Conservation (phyloP, 2,113 vertebrate species). For the Hyperopisus bebe region DNA sequence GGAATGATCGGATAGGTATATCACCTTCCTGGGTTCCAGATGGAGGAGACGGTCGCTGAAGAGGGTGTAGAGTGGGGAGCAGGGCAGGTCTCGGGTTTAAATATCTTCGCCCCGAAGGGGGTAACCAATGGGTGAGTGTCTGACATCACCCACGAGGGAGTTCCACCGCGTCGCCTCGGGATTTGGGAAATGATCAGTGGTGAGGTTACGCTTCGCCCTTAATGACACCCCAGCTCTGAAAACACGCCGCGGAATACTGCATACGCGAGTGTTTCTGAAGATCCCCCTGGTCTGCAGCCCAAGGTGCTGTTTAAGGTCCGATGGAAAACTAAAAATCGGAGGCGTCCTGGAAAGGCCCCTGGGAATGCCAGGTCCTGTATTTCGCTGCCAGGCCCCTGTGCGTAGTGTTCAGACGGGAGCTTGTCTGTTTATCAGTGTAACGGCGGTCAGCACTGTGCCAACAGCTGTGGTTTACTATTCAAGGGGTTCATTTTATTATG, state of each 20-base stretch:
- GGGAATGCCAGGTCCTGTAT: neutral
- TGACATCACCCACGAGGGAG: constrained; percentile 38
- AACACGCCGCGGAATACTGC: constrained; percentile 39
- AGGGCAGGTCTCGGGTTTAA: constrained; percentile 41
- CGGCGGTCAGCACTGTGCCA: neutral
- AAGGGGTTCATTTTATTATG: neutral
- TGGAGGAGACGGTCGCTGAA: constrained; percentile 10
- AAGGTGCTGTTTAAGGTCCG: neutral
- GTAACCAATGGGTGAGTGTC: constrained; percentile 4
- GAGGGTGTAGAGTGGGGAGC: constrained; percentile 9
- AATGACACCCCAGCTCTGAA: constrained; percentile 47
- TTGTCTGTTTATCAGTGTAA: neutral
- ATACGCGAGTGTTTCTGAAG: constrained; percentile 22
- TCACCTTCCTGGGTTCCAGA: constrained; percentile 33
- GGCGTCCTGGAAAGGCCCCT: too few relatives aligned
- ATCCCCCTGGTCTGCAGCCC: neutral
- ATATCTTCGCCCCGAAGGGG: constrained; percentile 20
- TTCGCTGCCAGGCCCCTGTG: neutral
- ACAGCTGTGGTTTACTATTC: neutral
- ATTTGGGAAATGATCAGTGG: constrained; percentile 66
- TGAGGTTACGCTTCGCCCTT: constrained; percentile 34
- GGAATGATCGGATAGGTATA: constrained; percentile 18
- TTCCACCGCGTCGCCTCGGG: constrained; percentile 46
- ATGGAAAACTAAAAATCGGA: neutral
- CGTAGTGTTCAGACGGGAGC: neutral